A percentile compares a stretch with the other conserved stretches of the same genome.
Conservation (phyloP, 2,888 invertebrate species). For the Tetranychus piercei region DNA sequence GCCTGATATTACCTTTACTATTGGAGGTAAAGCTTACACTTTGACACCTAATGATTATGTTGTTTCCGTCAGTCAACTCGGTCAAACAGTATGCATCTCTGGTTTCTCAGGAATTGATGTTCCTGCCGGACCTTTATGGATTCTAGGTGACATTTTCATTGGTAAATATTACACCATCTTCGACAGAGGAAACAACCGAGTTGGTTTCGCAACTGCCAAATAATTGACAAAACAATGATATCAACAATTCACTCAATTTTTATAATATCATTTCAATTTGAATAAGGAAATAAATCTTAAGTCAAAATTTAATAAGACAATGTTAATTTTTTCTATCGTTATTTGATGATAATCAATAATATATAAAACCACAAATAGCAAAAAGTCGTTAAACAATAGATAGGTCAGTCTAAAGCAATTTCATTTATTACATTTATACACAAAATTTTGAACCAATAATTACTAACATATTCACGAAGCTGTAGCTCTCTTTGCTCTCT, state of each 20-base stretch:
- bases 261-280: no score
- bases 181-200: conserved; percentile 63
- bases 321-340: no score
- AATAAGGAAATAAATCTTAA: no score
- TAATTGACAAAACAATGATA: neutral
- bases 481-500: conserved; percentile 4
- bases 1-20: conserved; percentile 55
- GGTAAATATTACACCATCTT: conserved; percentile 91
- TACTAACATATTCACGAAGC: no score
- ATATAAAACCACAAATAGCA: no score
- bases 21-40: conserved; percentile 55
- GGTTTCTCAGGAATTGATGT: conserved; percentile 72
- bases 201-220: conserved; percentile 59
- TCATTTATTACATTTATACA: no score
- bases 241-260: no score
- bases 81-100: conserved; percentile 72
- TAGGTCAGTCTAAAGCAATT: no score
- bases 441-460: no score
- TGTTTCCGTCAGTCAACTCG: conserved; percentile 56
- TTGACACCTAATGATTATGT: conserved; percentile 71
- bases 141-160: conserved; percentile 91
- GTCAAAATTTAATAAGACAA: no score
- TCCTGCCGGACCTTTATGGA: conserved; percentile 88
- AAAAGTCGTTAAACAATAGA: no score
- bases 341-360: no score